These are phyloP conservation scores for Zaprionus nigranus DNA, from an alignment of 1,140 invertebrate genomes.

Conservation along the genomic window DNA sequence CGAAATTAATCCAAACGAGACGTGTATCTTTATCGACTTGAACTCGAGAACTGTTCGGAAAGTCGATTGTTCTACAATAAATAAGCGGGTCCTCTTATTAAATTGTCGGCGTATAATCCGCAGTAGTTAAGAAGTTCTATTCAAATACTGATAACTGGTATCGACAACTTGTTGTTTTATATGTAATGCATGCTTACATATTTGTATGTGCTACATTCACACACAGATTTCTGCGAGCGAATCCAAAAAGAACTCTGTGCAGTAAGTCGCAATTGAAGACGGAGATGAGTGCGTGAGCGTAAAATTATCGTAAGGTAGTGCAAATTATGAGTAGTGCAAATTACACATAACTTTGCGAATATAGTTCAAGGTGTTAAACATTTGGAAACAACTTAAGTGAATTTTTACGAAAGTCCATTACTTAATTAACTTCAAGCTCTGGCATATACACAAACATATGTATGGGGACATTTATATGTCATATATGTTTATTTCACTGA, in stretches of 20 bases:
- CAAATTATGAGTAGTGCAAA: background rate
- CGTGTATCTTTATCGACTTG: slow-evolving; percentile 19
- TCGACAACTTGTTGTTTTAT: slow-evolving; percentile 26
- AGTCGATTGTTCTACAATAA: slow-evolving; percentile 15
- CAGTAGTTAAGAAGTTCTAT: slow-evolving; percentile 31
- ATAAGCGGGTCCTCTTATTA: slow-evolving; percentile 15
- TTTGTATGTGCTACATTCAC: background rate
- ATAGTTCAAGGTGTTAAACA: background rate
- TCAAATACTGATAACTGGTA: slow-evolving; percentile 64
- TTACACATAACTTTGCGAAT: background rate
- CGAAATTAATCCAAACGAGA: slow-evolving; percentile 6
- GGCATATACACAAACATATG: too few species aligned
- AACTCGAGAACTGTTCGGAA: slow-evolving; percentile 20
- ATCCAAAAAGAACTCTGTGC: background rate
- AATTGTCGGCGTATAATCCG: slow-evolving; percentile 18
- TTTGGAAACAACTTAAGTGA: background rate
- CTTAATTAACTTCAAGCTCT: slow-evolving; percentile 5
- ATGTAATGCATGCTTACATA: background rate
- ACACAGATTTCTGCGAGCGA: slow-evolving; percentile 19
- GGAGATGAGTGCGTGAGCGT: slow-evolving; percentile 4
- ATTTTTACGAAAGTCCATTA: too few species aligned
- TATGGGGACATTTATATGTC: background rate
- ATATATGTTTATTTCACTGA: background rate
- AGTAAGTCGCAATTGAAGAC: slow-evolving; percentile 9
- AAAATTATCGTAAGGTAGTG: background rate